Conservation (phyloP, 2,113 vertebrate species). For the Hydropotes inermis region DNA sequence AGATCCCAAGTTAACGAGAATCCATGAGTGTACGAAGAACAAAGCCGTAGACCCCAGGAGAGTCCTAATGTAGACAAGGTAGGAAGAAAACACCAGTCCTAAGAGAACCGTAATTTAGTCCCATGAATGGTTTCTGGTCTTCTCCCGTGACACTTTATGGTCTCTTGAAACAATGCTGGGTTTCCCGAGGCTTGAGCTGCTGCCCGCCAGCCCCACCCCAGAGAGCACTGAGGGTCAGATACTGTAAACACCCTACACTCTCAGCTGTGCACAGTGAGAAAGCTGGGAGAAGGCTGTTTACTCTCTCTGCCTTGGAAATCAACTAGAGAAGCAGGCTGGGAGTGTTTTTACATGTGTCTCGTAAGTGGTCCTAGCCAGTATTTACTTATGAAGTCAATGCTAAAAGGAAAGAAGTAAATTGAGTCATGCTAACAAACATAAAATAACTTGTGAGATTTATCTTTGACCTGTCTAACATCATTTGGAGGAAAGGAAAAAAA, state of each 20-base stretch:
- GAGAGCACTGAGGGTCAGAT: conserved; percentile 87
- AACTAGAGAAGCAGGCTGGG: conserved; percentile 51
- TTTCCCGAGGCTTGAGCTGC: conserved; percentile 57
- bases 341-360: not conserved
- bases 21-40: not conserved
- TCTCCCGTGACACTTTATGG: not conserved
- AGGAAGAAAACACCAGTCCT: not conserved
- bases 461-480: not conserved
- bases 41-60: not conserved
- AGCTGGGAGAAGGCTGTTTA: conserved; percentile 99
- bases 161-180: conserved; percentile 17
- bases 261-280: conserved; percentile 92
- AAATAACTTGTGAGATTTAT: not conserved
- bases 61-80: not conserved
- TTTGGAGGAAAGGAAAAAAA: not conserved
- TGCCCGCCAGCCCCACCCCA: conserved; percentile 49
- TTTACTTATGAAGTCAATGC: conserved; percentile 9
- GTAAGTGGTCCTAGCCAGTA: not conserved
- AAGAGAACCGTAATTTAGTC: not conserved
- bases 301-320: conserved; percentile 91
- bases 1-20: not conserved
- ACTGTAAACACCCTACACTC: conserved; percentile 99
- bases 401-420: not conserved
- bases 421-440: conserved; percentile 20
- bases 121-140: not conserved